phyloP scores from a whole-genome alignment of 2,888 invertebrate species.

The Ichneumoninae sp. region DNA sequence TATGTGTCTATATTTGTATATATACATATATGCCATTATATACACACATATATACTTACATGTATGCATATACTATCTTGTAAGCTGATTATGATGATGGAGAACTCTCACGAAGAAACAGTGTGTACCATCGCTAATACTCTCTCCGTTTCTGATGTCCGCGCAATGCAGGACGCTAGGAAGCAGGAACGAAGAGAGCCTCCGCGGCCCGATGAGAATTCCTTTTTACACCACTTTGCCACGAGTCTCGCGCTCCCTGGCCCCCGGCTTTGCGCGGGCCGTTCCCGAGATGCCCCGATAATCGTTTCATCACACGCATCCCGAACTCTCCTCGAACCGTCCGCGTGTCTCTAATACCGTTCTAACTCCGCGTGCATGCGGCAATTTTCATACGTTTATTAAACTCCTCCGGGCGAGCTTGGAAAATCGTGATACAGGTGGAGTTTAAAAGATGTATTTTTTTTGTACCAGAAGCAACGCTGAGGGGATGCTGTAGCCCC shows the following conservation, averaged over 20 bases:
- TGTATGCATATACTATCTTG: conserved; percentile 18
- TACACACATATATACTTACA: no score
- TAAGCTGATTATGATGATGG: conserved; percentile 72
- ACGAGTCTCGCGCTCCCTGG: conserved; percentile 43
- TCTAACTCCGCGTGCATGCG: conserved; percentile 19
- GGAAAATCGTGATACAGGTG: conserved; percentile 11
- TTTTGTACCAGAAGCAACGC: no score
- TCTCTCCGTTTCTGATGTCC: conserved; percentile 37
- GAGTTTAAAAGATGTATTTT: not conserved
- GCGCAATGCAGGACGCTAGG: not conserved
- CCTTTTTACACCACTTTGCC: conserved; percentile 47
- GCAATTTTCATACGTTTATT: conserved; percentile 16
- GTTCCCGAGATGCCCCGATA: conserved; percentile 43
- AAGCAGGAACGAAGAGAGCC: conserved; percentile 41
- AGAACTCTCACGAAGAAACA: conserved; percentile 63
- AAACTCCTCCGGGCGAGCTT: not conserved
- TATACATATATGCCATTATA: no score
- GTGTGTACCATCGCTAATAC: conserved; percentile 50
- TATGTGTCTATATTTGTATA: no score
- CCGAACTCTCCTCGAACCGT: conserved; percentile 31
- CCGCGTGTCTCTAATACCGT: conserved; percentile 41
- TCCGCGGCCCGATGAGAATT: conserved; percentile 20
- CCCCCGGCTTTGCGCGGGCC: conserved; percentile 44
- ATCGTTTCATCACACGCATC: conserved; percentile 64
- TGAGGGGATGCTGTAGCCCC: no score